Percentiles rank a stretch among this genome's conserved stretches.
phyloP scores from a whole-genome alignment of 2,797 vertebrate species.

The Silurus aristotelis region DNA sequence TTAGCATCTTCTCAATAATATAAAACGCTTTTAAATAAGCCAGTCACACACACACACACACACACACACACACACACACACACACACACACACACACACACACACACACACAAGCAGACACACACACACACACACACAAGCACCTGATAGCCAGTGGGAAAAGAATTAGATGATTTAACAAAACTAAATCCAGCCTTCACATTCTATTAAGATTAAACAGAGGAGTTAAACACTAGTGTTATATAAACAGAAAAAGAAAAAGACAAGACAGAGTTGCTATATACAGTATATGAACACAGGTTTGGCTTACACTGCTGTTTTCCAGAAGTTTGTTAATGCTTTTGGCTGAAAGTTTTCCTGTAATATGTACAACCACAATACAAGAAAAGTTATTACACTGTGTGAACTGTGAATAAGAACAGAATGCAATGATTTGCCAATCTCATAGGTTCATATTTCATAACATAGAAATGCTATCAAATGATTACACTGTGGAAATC shows the following conservation, averaged over 20 bases:
- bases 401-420: no score
- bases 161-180: slow-evolving; percentile 32
- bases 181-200: slow-evolving; percentile 31
- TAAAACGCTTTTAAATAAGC: slow-evolving; percentile 44
- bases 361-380: no score
- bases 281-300: not conserved
- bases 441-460: no score
- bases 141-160: not conserved
- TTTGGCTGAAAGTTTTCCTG: no score
- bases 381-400: no score
- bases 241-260: slow-evolving; percentile 23
- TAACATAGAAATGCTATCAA: no score
- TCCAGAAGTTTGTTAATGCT: not conserved
- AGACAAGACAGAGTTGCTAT: not conserved
- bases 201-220: slow-evolving; percentile 42
- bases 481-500: no score
- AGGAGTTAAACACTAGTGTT: slow-evolving; percentile 36
- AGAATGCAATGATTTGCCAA: no score
- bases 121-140: slow-evolving; percentile 10
- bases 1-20: slow-evolving; percentile 45
- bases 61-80: not conserved
- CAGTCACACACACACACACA: slow-evolving; percentile 15
- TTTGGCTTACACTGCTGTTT: not conserved
- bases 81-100: slow-evolving; percentile 9
- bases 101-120: not conserved